Evolutionary conservation across 2,888 invertebrate species (phyloP), one percentile per base, ranked within the genome.

Genomic region (Liodrosophila aerea): DNA sequence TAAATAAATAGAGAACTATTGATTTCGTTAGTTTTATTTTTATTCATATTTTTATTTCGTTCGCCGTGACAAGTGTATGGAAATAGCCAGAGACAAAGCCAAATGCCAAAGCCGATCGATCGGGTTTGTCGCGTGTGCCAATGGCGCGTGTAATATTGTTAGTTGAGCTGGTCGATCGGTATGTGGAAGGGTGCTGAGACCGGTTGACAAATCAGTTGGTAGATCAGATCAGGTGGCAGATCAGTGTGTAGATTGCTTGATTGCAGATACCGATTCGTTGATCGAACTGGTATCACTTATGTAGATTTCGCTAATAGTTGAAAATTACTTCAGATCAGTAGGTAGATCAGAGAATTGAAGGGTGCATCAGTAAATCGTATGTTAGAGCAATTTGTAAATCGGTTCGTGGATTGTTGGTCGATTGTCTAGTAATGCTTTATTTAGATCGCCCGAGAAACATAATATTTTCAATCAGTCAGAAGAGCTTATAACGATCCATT

Each of bases 41-140:
- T 40, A n/a, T n/a, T n/a, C n/a, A n/a, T n/a, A n/a, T n/a, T n/a
- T n/a, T n/a, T n/a, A n/a, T n/a, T n/a, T n/a, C n/a, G 18, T 34
- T 34, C 45, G 8, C 54, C 53, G 69, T 69, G 73, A 73, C 77
- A 65, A 81, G 75, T 76, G 77, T 73, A 73, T 76, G 70, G 49
- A 77, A 73, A 81, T 63, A 54, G 50, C 51, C 65, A 64, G 52
- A 63, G 63, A 45, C 54, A 31, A 7, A 52, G 50, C 41, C 57
- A 36, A 12, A 36, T 27, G 52, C 34, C 47, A 34, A 43, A n/a
- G n/a, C 31, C 30, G 12, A 13, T 31, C 31, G 52, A 71, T 65
- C 66, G 54, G 40, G 33, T 61, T 60, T 70, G 70, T 72, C 70
- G 67, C 70, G 73, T 73, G 63, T 73, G 53, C 37, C 58, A 49